Base-by-base conservation (phyloP, 2,797 vertebrate species). In the Anabas testudineus region DNA sequence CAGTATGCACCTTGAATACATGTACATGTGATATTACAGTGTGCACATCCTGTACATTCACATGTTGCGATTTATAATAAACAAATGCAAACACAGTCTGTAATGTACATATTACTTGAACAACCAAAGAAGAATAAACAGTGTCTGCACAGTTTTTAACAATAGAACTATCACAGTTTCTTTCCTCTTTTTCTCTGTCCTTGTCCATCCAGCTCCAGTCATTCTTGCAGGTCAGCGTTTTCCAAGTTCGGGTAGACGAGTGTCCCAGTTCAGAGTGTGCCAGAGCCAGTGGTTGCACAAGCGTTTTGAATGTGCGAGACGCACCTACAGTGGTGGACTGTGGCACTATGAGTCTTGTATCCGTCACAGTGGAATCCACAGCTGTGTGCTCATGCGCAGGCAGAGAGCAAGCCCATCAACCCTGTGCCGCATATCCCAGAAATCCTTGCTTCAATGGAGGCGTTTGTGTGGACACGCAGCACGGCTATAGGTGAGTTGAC, bases 401-500 rank as follows among this genome's bases (percentile, higher is more conserved):
- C 0, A 83, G 94, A 19, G 94, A 95, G 2, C 88, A 89, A 51
- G 52, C 90, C 37, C 95, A 96, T 73, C 95, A 91, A 68, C 76
- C 94, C 19, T 97, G 96, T 57, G 73, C 90, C 3, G 87, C 94
- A 1, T 95, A 97, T 88, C 91, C 93, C 28, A 91, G 12, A 16
- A 95, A 90, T 88, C 96, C 96, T 49, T 97, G 96, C 83, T 94
- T 95, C 87, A 96, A 96, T 0, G 95, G 95, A 0, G 96, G 96
- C 6, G 41, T 93, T 1, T 97, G 96, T 37, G 61, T 92, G 28
- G 95, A 96, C 89, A 95, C 93, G 3, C 88, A 92, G 63, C 94
- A 92, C 0, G 96, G 96, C 36, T 97, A 96, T 92, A 96, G 95
- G 96, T 97, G 67, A 92, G 94, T 37, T 48, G 22, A 22, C 64